Evolutionary conservation across 2,888 invertebrate genomes (phyloP).

Genomic region (Campoplex capitator): DNA sequence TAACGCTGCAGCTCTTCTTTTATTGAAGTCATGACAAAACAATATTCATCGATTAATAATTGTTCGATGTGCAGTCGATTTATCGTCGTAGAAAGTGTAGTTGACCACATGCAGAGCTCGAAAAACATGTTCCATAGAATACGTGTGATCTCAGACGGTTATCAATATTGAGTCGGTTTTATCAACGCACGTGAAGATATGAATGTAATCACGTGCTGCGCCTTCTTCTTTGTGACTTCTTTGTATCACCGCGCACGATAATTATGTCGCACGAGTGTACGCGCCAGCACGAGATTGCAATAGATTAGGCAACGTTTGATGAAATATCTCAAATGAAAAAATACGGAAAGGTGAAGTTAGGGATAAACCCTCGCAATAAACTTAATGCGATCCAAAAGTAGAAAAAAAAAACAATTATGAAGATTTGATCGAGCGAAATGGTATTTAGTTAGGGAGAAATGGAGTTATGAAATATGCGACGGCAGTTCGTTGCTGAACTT

Average conservation of each 20-base stretch:
- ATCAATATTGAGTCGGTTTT: conserved; percentile 45
- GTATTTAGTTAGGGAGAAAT: not conserved
- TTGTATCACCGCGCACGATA: not conserved
- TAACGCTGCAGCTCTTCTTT: too few relatives aligned
- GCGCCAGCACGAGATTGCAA: conserved; percentile 23
- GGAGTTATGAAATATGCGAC: not conserved
- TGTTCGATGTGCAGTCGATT: not conserved
- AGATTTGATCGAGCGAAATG: not conserved
- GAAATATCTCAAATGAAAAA: conserved; percentile 2
- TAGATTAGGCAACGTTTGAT: conserved; percentile 15
- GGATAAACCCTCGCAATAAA: not conserved
- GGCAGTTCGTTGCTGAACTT: not conserved
- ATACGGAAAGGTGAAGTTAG: not conserved
- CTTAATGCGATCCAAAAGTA: not conserved
- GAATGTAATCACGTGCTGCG: conserved; percentile 41
- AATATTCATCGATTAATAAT: not conserved
- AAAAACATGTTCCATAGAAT: not conserved
- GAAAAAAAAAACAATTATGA: not conserved
- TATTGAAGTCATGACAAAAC: not conserved
- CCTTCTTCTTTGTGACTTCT: conserved; percentile 20
- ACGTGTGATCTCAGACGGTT: not conserved
- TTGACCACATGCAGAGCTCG: conserved; percentile 2
- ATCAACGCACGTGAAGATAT: conserved; percentile 55
- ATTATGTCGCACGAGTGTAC: conserved; percentile 1
- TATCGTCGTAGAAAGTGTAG: not conserved